A percentile compares a stretch with the other conserved stretches of the same genome.
Conservation (phyloP, 64 coral and sea anemone species). For the Dendronephthya gigantea region DNA sequence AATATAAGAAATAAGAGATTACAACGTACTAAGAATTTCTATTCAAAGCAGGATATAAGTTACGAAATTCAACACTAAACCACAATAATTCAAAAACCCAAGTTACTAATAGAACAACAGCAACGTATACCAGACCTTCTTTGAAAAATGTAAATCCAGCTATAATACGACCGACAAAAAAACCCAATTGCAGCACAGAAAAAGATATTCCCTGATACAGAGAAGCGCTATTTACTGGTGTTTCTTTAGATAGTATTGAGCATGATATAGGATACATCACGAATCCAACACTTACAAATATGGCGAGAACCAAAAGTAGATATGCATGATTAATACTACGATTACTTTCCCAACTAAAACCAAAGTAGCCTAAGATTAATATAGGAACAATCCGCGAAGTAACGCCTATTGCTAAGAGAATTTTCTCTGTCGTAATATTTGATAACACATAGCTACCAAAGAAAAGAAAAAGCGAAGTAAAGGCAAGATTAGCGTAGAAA, state of each 20-base stretch:
- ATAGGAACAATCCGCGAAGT: not conserved
- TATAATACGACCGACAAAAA: not conserved
- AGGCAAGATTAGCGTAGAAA: not conserved
- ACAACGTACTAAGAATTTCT: too few species aligned
- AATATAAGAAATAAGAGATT: too few species aligned
- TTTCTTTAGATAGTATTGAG: too few species aligned
- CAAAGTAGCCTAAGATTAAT: not conserved
- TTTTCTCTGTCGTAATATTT: not conserved
- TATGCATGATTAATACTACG: too few species aligned
- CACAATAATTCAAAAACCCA: not conserved
- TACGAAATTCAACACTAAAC: not conserved
- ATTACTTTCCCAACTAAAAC: not conserved
- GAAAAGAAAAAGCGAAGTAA: not conserved
- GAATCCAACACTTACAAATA: too few species aligned
- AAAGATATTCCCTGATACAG: not conserved
- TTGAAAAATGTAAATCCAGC: not conserved
- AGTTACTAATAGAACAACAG: not conserved
- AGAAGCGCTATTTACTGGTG: too few species aligned
- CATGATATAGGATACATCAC: too few species aligned
- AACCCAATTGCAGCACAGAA: not conserved
- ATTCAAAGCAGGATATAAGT: too few species aligned
- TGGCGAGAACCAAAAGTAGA: too few species aligned
- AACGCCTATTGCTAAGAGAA: not conserved
- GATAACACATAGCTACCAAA: not conserved
- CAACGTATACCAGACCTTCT: not conserved